phyloP scores from a whole-genome alignment of 2,113 vertebrate genomes.

The Clarias magur region DNA sequence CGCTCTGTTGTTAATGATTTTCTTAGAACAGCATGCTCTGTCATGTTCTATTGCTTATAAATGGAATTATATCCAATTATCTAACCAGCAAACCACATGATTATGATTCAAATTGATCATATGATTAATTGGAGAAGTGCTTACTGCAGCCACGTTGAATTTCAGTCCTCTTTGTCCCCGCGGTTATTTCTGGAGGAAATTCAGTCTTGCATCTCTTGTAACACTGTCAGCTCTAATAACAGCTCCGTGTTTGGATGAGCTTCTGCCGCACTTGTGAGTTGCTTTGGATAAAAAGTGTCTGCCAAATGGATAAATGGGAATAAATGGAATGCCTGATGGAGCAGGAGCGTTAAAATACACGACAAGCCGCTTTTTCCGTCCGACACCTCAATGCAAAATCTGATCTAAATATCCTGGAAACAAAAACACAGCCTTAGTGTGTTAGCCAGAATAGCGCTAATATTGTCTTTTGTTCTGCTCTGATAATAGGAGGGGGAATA shows the following conservation, averaged over 20 bases:
- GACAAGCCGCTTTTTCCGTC: not conserved
- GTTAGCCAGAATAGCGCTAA: not conserved
- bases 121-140: not conserved
- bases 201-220: conserved; percentile 27
- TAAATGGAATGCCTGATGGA: not conserved
- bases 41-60: not conserved
- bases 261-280: conserved; percentile 5
- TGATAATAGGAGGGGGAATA: not conserved
- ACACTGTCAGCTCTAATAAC: conserved; percentile 27
- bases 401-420: not conserved
- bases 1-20: not conserved
- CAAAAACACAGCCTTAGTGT: not conserved
- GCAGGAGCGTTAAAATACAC: not conserved
- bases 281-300: conserved; percentile 25
- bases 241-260: not conserved
- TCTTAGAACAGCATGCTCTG: not conserved
- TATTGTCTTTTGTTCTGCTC: not conserved
- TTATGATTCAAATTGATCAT: not conserved
- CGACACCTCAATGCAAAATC: conserved; percentile 7
- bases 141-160: not conserved
- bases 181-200: conserved; percentile 8
- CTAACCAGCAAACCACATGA: not conserved
- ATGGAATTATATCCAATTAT: not conserved
- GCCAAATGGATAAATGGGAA: conserved; percentile 28
- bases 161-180: not conserved